phyloP scores from a whole-genome alignment of 2,888 invertebrate species.

The Coenonympha arcania region DNA sequence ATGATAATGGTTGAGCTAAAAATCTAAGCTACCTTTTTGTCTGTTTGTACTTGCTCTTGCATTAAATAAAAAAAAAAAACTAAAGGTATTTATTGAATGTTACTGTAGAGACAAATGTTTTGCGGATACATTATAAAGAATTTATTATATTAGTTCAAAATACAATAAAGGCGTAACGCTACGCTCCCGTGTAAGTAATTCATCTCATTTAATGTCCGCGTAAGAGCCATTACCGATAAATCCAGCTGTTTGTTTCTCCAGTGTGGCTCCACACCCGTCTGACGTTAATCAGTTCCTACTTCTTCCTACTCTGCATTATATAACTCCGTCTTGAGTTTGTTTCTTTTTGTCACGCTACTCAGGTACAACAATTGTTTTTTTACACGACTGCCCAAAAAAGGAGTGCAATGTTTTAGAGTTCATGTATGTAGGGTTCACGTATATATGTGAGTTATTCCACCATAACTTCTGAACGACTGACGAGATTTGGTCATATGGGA shows the following conservation, averaged over 20 bases:
- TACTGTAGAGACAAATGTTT: neutral
- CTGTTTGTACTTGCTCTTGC: no score
- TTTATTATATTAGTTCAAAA: neutral
- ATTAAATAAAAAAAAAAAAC: no score
- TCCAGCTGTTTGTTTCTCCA: constrained; percentile 54
- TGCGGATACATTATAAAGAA: neutral
- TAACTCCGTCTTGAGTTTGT: constrained; percentile 42
- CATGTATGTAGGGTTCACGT: no score
- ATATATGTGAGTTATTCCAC: no score
- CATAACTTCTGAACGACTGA: no score
- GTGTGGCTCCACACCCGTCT: constrained; percentile 41
- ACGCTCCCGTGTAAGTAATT: constrained; percentile 49
- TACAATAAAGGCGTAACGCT: constrained; percentile 10
- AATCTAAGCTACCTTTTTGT: no score
- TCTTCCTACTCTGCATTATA: constrained; percentile 54
- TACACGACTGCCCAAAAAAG: neutral
- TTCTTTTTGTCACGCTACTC: constrained; percentile 43
- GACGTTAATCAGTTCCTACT: constrained; percentile 69
- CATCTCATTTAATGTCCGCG: constrained; percentile 54
- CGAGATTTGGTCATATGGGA: no score
- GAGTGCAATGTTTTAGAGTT: neutral
- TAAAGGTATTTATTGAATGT: neutral
- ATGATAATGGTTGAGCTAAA: no score
- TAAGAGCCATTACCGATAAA: constrained; percentile 64
- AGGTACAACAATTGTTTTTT: constrained; percentile 43